These are phyloP conservation scores for Benthosema pterotum DNA, from an alignment of 2,797 vertebrate species.

Conservation along the genomic window DNA sequence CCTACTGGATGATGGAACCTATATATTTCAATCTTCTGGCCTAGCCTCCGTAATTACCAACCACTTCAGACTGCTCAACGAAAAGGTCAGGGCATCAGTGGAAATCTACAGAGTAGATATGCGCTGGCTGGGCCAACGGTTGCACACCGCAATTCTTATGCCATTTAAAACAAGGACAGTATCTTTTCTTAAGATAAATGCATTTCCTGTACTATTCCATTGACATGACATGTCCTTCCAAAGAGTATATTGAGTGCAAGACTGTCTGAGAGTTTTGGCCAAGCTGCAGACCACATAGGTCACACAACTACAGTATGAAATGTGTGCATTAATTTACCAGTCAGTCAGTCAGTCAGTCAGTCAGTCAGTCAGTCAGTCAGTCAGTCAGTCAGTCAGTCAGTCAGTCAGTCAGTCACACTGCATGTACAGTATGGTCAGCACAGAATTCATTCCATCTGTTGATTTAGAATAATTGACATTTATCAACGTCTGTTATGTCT, in stretches of 20 bases:
- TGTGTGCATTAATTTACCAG: too few relatives aligned
- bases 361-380: too few relatives aligned
- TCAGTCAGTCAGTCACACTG: too few relatives aligned
- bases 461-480: too few relatives aligned
- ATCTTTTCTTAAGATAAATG: not conserved
- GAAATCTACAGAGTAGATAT: not conserved
- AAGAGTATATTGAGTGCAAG: too few relatives aligned
- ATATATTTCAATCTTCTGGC: conserved; percentile 42
- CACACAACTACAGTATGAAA: too few relatives aligned
- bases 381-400: too few relatives aligned
- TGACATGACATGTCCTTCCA: not conserved
- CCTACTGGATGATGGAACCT: conserved; percentile 38
- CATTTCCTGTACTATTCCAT: not conserved
- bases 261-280: not conserved
- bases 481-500: too few relatives aligned
- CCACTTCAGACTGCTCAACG: conserved; percentile 31
- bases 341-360: too few relatives aligned
- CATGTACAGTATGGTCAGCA: too few relatives aligned
- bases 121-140: conserved; percentile 26
- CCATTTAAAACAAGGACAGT: conserved; percentile 16
- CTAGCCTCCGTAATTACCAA: conserved; percentile 53
- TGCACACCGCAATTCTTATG: conserved; percentile 36
- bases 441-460: too few relatives aligned
- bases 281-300: too few relatives aligned
- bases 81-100: conserved; percentile 55